A percentile compares a stretch with the other conserved stretches of the same genome.
These are phyloP conservation scores for Aplocera efformata DNA, from an alignment of 2,888 invertebrate genomes.

Conservation along the genomic window DNA sequence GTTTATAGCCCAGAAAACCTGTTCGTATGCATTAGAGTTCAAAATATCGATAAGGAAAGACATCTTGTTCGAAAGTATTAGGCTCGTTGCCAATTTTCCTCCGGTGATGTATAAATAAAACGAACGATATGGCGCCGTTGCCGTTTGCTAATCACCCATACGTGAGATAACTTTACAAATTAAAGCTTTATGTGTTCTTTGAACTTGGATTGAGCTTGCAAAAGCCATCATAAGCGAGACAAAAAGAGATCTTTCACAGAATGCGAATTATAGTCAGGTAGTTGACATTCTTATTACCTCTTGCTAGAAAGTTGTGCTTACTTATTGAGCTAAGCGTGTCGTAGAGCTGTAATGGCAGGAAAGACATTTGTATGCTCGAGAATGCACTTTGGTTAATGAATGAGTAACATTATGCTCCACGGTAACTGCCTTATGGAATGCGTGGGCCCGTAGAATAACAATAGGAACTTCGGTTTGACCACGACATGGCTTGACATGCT, in stretches of 20 bases:
- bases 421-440: slow-evolving; percentile 51
- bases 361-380: slow-evolving; percentile 61
- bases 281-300: slow-evolving; percentile 29
- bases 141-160: slow-evolving; percentile 34
- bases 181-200: slow-evolving; percentile 43
- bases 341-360: slow-evolving; percentile 29
- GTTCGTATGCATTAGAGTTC: slow-evolving; percentile 51
- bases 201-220: slow-evolving; percentile 29
- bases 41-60: slow-evolving; percentile 45
- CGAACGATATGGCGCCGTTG: slow-evolving; percentile 54
- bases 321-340: slow-evolving; percentile 11
- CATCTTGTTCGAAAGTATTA: slow-evolving; percentile 42
- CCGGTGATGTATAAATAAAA: slow-evolving; percentile 61
- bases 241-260: background rate
- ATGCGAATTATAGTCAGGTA: slow-evolving; percentile 8
- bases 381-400: slow-evolving; percentile 62
- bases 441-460: slow-evolving; percentile 49
- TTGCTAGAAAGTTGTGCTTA: slow-evolving; percentile 45
- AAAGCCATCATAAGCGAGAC: background rate
- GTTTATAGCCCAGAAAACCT: slow-evolving; percentile 43
- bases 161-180: slow-evolving; percentile 31
- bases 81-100: slow-evolving; percentile 67
- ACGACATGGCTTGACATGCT: slow-evolving; percentile 13
- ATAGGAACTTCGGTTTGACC: slow-evolving; percentile 38
- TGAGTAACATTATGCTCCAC: slow-evolving; percentile 51